Evolutionary conservation across 2,113 vertebrate genomes (phyloP).

Genomic region (Burhinus oedicnemus): DNA sequence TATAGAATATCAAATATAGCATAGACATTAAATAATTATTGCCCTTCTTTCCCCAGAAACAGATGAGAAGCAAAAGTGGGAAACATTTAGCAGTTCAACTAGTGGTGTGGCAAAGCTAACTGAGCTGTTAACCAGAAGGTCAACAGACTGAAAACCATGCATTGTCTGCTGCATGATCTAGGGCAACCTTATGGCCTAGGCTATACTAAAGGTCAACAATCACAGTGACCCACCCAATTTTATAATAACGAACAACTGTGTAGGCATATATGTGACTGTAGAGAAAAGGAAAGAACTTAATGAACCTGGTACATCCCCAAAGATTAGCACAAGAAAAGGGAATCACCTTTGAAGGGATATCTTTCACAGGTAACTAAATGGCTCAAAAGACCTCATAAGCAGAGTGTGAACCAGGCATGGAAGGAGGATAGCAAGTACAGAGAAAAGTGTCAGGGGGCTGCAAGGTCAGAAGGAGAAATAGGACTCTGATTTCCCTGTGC

Average conservation of each 20-base stretch:
- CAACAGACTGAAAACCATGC: not conserved
- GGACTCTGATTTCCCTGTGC: not conserved
- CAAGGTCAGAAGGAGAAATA: not conserved
- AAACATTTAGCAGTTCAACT: not conserved
- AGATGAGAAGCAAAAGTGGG: not conserved
- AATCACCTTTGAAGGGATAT: not conserved
- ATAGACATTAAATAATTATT: not conserved
- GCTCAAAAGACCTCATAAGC: not conserved
- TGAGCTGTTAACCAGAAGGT: not conserved
- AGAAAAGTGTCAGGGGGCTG: not conserved
- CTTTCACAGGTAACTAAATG: not conserved
- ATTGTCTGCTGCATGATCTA: not conserved
- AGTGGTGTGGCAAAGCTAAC: not conserved
- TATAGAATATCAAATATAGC: not conserved
- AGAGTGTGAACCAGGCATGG: not conserved
- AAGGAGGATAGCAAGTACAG: not conserved
- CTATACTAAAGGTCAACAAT: not conserved
- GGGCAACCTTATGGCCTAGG: not conserved
- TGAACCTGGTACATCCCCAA: not conserved
- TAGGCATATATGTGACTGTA: not conserved
- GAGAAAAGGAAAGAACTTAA: not conserved
- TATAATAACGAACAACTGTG: not conserved
- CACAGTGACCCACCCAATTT: not conserved
- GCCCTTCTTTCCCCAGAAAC: not conserved
- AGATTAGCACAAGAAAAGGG: not conserved